Percentiles rank a stretch among this genome's conserved stretches.
Conservation (phyloP, 2,797 vertebrate genomes). For the Pangasius krempfi region DNA sequence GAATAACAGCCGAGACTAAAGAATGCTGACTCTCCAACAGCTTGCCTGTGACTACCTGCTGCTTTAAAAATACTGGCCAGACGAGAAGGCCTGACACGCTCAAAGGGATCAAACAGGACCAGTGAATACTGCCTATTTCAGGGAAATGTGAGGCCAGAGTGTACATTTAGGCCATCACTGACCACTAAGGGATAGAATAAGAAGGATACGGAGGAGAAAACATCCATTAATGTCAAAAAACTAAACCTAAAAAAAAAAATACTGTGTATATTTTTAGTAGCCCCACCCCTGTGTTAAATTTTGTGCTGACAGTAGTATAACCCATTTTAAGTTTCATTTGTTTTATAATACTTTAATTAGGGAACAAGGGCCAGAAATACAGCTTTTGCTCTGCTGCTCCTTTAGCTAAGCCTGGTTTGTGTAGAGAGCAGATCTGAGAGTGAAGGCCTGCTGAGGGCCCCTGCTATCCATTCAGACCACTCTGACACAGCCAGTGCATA, state of each 20-base stretch:
- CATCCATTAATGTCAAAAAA: constrained; percentile 32
- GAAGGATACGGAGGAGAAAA: constrained; percentile 23
- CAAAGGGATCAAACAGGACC: constrained; percentile 92
- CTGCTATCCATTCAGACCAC: constrained; percentile 36
- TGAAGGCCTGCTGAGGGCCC: constrained; percentile 42
- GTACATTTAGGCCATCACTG: constrained; percentile 43
- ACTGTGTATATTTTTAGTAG: constrained; percentile 59
- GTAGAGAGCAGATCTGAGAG: constrained; percentile 42
- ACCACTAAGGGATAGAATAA: constrained; percentile 30
- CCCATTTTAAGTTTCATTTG: constrained; percentile 74
- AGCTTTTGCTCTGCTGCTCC: constrained; percentile 66
- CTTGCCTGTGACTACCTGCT: constrained; percentile 95
- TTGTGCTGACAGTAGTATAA: constrained; percentile 60
- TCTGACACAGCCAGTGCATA: constrained; percentile 24
- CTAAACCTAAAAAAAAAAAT: constrained; percentile 48
- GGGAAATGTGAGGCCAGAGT: constrained; percentile 74
- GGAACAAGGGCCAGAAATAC: constrained; percentile 68
- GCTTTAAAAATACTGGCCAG: constrained; percentile 97
- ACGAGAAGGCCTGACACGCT: constrained; percentile 86
- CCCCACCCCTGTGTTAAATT: constrained; percentile 55
- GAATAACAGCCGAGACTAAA: constrained; percentile 82
- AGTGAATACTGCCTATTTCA: constrained; percentile 85
- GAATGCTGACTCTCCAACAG: constrained; percentile 90
- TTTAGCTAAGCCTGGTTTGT: constrained; percentile 64
- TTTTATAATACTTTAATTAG: constrained; percentile 77